These are phyloP conservation scores for Ptiloglossa arizonensis DNA, from an alignment of 1,140 invertebrate genomes.

Conservation along the genomic window DNA sequence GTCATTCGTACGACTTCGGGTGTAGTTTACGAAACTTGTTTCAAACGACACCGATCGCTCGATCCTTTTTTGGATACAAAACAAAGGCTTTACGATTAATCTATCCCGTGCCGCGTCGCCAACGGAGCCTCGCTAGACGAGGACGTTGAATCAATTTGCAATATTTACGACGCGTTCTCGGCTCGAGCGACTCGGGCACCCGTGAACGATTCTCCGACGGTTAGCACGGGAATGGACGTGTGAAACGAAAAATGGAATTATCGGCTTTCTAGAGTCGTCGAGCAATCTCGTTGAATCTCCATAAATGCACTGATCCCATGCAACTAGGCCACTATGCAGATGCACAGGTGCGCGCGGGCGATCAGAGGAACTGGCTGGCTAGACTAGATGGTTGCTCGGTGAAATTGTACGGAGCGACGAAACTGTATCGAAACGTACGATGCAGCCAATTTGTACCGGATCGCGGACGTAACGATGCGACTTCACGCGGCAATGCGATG, in stretches of 20 bases:
- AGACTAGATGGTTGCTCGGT: no score
- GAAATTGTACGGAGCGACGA: background rate
- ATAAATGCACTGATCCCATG: background rate
- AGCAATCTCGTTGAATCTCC: no score
- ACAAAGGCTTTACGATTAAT: background rate
- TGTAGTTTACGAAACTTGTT: background rate
- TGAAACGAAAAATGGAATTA: no score
- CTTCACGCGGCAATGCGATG: background rate
- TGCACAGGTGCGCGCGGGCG: background rate
- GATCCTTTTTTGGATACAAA: background rate
- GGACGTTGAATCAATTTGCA: background rate
- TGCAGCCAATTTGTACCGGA: background rate
- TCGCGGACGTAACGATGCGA: background rate
- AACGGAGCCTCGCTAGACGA: no score
- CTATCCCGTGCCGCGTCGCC: no score
- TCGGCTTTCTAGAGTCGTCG: no score
- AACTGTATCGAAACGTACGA: background rate
- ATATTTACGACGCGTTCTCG: background rate
- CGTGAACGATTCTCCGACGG: no score
- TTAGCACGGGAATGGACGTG: no score
- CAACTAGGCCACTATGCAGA: background rate
- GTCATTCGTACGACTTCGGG: slow-evolving; percentile 6
- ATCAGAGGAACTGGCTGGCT: no score
- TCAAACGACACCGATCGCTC: background rate
- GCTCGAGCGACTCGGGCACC: background rate